A percentile compares a stretch with the other conserved stretches of the same genome.
phyloP scores from a whole-genome alignment of 2,888 invertebrate genomes.

The Cryptocheilus praepositus region DNA sequence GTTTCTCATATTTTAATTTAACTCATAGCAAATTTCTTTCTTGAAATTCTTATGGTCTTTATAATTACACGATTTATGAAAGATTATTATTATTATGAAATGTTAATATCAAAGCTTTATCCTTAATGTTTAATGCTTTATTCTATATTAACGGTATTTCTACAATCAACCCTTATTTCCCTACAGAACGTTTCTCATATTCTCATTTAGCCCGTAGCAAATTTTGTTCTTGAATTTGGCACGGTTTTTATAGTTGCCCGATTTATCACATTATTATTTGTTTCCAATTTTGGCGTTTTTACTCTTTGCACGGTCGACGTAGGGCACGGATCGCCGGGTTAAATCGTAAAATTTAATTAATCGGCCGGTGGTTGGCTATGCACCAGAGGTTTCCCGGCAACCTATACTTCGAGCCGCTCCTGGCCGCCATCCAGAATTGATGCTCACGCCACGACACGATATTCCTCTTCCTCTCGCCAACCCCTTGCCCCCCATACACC shows the following conservation, averaged over 20 bases:
- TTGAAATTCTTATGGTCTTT: too few relatives aligned
- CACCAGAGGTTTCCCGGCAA: conserved; percentile 30
- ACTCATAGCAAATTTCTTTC: too few relatives aligned
- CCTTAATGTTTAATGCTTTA: too few relatives aligned
- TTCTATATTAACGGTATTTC: too few relatives aligned
- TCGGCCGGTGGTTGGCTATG: conserved; percentile 42
- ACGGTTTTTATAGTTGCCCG: background rate
- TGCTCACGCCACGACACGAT: conserved; percentile 37
- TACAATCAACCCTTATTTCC: background rate
- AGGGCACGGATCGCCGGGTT: conserved; percentile 19
- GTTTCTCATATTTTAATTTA: too few relatives aligned
- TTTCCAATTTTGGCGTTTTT: conserved; percentile 9
- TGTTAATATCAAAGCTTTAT: too few relatives aligned
- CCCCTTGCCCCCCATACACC: too few relatives aligned
- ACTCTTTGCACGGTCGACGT: conserved; percentile 20
- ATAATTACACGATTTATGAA: too few relatives aligned
- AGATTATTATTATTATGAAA: too few relatives aligned
- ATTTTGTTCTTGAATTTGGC: background rate
- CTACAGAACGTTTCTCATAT: background rate
- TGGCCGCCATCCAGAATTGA: conserved; percentile 53
- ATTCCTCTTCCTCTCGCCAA: conserved; percentile 24
- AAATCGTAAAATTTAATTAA: conserved; percentile 56
- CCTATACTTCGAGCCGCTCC: conserved; percentile 24
- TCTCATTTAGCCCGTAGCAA: background rate
- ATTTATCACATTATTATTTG: conserved; percentile 22